Percentiles rank a stretch among this genome's conserved stretches.
phyloP scores from a whole-genome alignment of 2,113 vertebrate genomes.

The Collichthys lucidus region DNA sequence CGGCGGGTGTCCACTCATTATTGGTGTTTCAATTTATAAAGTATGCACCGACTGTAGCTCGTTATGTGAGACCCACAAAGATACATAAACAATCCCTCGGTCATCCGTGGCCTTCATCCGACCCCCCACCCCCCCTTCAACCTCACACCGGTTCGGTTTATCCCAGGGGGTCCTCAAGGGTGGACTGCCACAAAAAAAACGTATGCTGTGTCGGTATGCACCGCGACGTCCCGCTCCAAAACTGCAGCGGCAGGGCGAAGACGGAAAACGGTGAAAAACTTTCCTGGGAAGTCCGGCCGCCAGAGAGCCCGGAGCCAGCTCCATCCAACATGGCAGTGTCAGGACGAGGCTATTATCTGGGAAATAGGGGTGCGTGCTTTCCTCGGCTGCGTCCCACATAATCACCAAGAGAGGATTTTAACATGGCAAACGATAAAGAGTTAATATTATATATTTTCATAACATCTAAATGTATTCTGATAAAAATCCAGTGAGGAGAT shows the following conservation, averaged over 20 bases:
- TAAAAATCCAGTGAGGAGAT: accelerated
- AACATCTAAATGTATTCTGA: accelerated
- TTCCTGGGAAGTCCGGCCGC: constrained; percentile 80
- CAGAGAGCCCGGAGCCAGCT: constrained; percentile 70
- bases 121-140: constrained; percentile 19
- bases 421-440: accelerated
- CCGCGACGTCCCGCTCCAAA: constrained; percentile 29
- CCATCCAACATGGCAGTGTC: constrained; percentile 92
- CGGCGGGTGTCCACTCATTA: constrained; percentile 89
- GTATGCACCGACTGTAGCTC: constrained; percentile 63
- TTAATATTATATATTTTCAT: accelerated
- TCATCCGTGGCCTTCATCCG: constrained; percentile 78
- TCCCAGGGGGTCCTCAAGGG: background rate
- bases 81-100: constrained; percentile 78
- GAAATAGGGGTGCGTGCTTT: background rate
- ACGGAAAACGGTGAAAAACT: constrained; percentile 74
- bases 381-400: background rate
- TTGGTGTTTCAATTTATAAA: constrained; percentile 50
- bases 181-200: background rate
- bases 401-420: accelerated
- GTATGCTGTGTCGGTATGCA: background rate
- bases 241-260: constrained; percentile 26
- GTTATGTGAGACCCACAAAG: constrained; percentile 58
- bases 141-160: background rate
- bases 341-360: constrained; percentile 63